Conservation (phyloP, 2,888 invertebrate genomes). For the Dusona sp. region DNA sequence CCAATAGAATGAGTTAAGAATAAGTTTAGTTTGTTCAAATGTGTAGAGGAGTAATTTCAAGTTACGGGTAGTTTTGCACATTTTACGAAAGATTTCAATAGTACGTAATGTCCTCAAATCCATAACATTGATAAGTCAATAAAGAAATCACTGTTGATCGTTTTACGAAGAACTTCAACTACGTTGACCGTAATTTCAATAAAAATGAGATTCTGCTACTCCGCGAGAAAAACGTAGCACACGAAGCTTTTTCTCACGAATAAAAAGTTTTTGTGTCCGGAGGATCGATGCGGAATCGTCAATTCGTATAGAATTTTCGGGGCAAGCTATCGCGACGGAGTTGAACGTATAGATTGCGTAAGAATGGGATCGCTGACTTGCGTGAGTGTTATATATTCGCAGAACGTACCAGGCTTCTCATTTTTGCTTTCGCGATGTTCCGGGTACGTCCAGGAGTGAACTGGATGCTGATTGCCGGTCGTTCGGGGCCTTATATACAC, state of each 20-base stretch:
- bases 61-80: background rate
- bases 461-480: slow-evolving; percentile 86
- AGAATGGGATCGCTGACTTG: slow-evolving; percentile 3
- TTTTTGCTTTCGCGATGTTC: slow-evolving; percentile 84
- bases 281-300: background rate
- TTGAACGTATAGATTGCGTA: slow-evolving; percentile 5
- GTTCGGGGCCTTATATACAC: slow-evolving; percentile 87
- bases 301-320: background rate
- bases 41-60: background rate
- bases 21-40: background rate
- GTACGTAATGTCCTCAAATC: background rate
- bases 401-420: slow-evolving; percentile 84
- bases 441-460: slow-evolving; percentile 86
- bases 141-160: slow-evolving; percentile 40
- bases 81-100: background rate
- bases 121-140: background rate
- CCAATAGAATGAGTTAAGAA: background rate
- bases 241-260: slow-evolving; percentile 8
- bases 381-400: slow-evolving; percentile 44
- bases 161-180: slow-evolving; percentile 47
- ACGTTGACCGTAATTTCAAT: slow-evolving; percentile 15
- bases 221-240: slow-evolving; percentile 52
- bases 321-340: slow-evolving; percentile 14
- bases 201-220: background rate
- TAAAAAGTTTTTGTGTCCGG: slow-evolving; percentile 5